phyloP scores from a whole-genome alignment of 2,113 vertebrate genomes.

The Poecilia latipinna region DNA sequence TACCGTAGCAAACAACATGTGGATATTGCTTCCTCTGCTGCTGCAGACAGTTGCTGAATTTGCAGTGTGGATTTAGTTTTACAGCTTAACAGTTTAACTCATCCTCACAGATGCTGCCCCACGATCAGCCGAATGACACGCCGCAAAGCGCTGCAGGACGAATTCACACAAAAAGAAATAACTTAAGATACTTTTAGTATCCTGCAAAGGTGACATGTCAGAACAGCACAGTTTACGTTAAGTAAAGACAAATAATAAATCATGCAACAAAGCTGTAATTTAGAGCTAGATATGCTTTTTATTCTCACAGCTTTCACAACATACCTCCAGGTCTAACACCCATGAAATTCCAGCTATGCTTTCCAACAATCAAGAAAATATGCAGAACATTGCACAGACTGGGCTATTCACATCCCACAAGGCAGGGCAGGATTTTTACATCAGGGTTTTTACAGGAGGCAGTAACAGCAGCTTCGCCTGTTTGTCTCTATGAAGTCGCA shows the following conservation, averaged over 20 bases:
- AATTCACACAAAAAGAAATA: slow-evolving; percentile 5
- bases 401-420: background rate
- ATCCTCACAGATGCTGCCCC: slow-evolving; percentile 38
- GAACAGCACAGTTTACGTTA: background rate
- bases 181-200: slow-evolving; percentile 5
- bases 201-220: slow-evolving; percentile 2
- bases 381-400: background rate
- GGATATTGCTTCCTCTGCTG: background rate
- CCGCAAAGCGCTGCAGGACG: slow-evolving; percentile 17
- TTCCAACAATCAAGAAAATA: slow-evolving; percentile 15
- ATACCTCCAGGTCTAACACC: slow-evolving; percentile 4
- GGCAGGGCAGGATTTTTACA: background rate
- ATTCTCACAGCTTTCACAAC: slow-evolving; percentile 18
- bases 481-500: background rate
- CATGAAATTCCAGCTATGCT: background rate
- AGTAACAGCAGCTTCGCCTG: background rate
- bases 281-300: slow-evolving; percentile 22
- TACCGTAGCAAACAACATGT: background rate
- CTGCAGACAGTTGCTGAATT: slow-evolving; percentile 26
- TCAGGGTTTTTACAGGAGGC: slow-evolving; percentile 1
- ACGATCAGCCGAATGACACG: slow-evolving; percentile 34
- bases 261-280: slow-evolving; percentile 18
- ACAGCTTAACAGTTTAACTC: slow-evolving; percentile 37
- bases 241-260: slow-evolving; percentile 8
- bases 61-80: slow-evolving; percentile 6